Evolutionary conservation across 2,113 vertebrate species (phyloP).

Genomic region (Eira barbara): DNA sequence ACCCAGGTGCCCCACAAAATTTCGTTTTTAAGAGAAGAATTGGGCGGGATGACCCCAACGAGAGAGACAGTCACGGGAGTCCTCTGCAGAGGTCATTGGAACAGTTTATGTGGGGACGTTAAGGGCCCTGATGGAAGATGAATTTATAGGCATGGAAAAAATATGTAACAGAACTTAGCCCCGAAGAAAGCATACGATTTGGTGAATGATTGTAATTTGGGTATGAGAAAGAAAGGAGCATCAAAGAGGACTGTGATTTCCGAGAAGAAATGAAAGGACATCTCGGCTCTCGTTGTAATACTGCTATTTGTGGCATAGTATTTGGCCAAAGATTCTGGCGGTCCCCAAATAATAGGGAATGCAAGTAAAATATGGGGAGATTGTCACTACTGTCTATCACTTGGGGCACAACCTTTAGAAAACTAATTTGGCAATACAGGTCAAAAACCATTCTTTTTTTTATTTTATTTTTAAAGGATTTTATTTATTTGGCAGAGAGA

Average conservation of each 20-base stretch:
- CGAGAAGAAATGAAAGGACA: background rate
- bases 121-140: background rate
- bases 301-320: background rate
- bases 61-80: background rate
- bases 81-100: background rate
- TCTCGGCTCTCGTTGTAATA: background rate
- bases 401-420: background rate
- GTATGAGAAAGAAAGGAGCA: background rate
- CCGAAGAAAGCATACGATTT: background rate
- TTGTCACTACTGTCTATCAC: background rate
- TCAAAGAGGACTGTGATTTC: background rate
- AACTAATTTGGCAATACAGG: background rate
- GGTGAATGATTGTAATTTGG: background rate
- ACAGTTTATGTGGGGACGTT: rapidly evolving
- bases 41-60: background rate
- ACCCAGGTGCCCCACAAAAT: background rate
- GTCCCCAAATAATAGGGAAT: background rate
- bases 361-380: background rate
- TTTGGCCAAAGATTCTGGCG: background rate
- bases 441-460: background rate
- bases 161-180: background rate
- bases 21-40: background rate
- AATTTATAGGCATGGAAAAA: background rate
- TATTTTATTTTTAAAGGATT: too few relatives aligned
- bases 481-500: too few relatives aligned